Evolutionary conservation across 30 jellyfish, hydroid and myxozoan species (phyloP), one percentile per base, ranked within the genome.

Genomic region (Hydractinia symbiolongicarpus): DNA sequence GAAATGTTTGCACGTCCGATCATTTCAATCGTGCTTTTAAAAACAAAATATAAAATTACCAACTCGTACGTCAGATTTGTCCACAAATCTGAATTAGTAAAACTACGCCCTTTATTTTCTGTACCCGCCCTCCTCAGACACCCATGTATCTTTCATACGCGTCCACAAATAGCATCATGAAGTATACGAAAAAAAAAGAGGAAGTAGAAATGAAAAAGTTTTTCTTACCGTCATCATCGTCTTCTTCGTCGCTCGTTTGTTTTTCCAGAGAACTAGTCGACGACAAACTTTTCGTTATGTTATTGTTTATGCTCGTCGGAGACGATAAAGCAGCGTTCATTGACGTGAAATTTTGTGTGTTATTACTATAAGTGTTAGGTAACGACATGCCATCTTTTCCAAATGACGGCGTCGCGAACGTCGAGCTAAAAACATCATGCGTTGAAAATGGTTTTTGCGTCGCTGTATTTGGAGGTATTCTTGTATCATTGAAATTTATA

Each of bases 181-280:
- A 30, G 74, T 1, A 64, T 7, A 6, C 19, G 40, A 64, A 64
- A 44, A 64, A n/a, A 58, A 58, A 58, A 16, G 19, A 58, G 19
- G 19, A 58, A 58, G 69, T 16, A 13, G 19, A 16, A 58, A 58
- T 11, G 1, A 58, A 0, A 1, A 58, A n/a, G n/a, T n/a, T 15
- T 68, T n/a, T 20, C 53, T 0, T 74, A 74, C 83, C 83, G 51
- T 21, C 83, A 4, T 74, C 83, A 4, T 74, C 83, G 7, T 74
- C 83, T 21, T 74, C 83, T 7, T 51, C 83, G 51, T 74, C 83
- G 21, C 83, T 74, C 5, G 62, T 58, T 16, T 74, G 62, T 50
- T 74, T 74, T 13, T 74, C 83, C 4, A 50, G 54, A 49, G 83
- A 74, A 74, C 83, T 74, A 0, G 68, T 74, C 54, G 83, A 74